Conservation (phyloP, 2,113 vertebrate genomes). For the Archilochus colubris region DNA sequence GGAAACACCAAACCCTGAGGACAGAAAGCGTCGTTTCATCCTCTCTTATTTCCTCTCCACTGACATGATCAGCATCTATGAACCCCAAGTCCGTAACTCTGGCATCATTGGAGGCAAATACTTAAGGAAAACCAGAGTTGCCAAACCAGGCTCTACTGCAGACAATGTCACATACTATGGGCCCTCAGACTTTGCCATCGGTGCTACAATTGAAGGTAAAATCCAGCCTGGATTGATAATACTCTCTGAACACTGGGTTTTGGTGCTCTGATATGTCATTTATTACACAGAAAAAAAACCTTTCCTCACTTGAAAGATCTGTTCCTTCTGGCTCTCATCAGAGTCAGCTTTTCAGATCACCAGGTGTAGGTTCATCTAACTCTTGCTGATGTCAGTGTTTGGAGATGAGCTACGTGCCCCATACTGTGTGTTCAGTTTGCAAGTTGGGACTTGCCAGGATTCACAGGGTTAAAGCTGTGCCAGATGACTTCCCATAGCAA, state of each 20-base stretch:
- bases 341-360: background rate
- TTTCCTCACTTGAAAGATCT: background rate
- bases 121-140: conserved; percentile 80
- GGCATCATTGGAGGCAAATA: conserved; percentile 89
- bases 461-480: background rate
- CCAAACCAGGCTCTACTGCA: conserved; percentile 80
- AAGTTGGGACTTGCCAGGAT: background rate
- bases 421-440: background rate
- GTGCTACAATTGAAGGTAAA: conserved; percentile 87
- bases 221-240: background rate
- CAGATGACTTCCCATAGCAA: background rate
- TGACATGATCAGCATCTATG: conserved; percentile 90
- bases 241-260: background rate
- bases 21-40: conserved; percentile 84
- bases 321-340: background rate
- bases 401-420: background rate
- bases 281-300: background rate
- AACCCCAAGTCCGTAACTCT: conserved; percentile 83
- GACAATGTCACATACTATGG: conserved; percentile 85
- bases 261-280: background rate
- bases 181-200: conserved; percentile 88
- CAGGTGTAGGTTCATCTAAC: background rate
- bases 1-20: conserved; percentile 85
- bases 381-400: background rate
- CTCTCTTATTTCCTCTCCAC: conserved; percentile 86